Evolutionary conservation across 2,888 invertebrate genomes (phyloP), one percentile per base, ranked within the genome.

Genomic region (Lasioglossum vierecki): DNA sequence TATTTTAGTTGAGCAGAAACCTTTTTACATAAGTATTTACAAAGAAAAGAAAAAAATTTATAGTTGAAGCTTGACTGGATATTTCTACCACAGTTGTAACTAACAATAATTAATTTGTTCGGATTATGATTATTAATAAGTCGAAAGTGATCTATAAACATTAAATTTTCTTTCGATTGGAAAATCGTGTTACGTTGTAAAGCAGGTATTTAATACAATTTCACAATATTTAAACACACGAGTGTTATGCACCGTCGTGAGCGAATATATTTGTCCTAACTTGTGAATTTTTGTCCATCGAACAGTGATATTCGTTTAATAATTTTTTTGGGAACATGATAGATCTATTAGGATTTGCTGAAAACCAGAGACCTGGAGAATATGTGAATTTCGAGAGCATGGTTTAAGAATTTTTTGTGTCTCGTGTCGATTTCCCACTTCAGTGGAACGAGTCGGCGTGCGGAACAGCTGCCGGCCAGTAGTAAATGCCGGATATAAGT

Each of bases 401-500:
- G 8, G 8, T 9, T 68, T 35, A n/a, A 22, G 18, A 4, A 39
- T 39, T 68, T 39, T 35, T 35, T 22, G 9, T 68, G 35, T 9
- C 22, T 18, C 66, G 66, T 41, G 70, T 70, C 41, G n/a, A 39
- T 70, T 70, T 70, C n/a, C 18, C 11, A n/a, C 35, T n/a, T 26
- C 4, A 41, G 78, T 30, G 30, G 57, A 74, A 44, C 46, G 15
- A 18, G 60, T 68, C 66, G 18, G 15, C 63, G n/a, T 13, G 30
- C 53, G 35, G 15, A 57, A 22, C 26, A 57, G 0, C 22, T 22
- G 41, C n/a, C 26, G 30, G 35, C 39, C 72, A 85, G 78, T 84
- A 73, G 81, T 73, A 70, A 18, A 53, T 57, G 26, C 30, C 53
- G 13, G 44, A 39, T 73, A 84, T 39, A 68, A 79, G 76, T 84